Base-by-base conservation (phyloP, 2,797 vertebrate genomes). In the Falco naumanni region DNA sequence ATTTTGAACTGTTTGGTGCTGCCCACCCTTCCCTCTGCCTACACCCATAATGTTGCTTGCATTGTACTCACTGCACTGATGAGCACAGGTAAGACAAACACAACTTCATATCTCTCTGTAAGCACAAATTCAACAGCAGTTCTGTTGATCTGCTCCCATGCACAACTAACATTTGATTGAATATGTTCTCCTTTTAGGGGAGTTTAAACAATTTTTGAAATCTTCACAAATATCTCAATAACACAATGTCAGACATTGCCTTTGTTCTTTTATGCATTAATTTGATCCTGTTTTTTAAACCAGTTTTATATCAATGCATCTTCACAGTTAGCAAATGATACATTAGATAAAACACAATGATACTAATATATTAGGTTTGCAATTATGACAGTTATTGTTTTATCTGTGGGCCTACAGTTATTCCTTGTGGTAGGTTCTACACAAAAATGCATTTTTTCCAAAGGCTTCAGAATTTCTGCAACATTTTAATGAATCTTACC, bases 131-230 rank as follows among this genome's bases (percentile, higher is more conserved):
- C 33, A 56, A 31, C 24, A 84, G 60, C 26, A 48, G 1, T 19
- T 48, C 51, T 60, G 43, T 28, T 81, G 57, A 45, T 22, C 65
- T 78, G 29, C 57, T 76, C 71, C 57, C 51, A 20, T 1, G 9
- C 25, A 50, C 25, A 37, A 16, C 24, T 70, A 79, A 70, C 19
- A 15, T 93, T 83, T 19, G 16, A 63, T 71, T 60, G 37, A 77
- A 87, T 29, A 13, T 37, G 4, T 48, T 82, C 59, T 90, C 43
- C 77, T 94, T 69, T 87, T 65, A 65, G 70, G 5, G 47, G 53
- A 64, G 77, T 85, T 84, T 84, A 69, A 91, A 93, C 54, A 82
- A 31, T 77, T 96, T 87, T 22, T 74, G 65, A 89, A 70, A 86
- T n/a, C 19, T 89, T 91, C 48, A 34, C 66, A 45, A 57, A 54